Evolutionary conservation across 2,113 vertebrate species (phyloP), one percentile per base, ranked within the genome.

Genomic region (Sprattus sprattus): DNA sequence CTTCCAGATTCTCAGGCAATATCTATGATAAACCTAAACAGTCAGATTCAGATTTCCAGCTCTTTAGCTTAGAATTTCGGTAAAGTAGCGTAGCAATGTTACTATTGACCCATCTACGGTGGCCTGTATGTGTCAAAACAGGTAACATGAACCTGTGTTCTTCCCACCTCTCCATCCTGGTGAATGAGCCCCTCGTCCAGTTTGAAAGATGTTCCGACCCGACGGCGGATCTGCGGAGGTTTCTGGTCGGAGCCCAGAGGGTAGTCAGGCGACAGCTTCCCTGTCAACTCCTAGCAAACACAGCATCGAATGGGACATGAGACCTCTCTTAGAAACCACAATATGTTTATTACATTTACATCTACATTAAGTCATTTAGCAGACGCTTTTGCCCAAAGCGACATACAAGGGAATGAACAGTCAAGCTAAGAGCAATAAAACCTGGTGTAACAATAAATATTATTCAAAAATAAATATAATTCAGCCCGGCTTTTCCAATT

Each of bases 161-260:
- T 28, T 32, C 71, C 94, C 92, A 99, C 98, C 96, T 95, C 94
- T 89, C 94, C 95, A 82, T 93, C 83, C 83, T 91, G 89, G 44
- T 89, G 84, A 20, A 97, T 91, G 47, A 97, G 93, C 82, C 91
- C 93, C 91, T 97, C 96, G 7, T 98, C 96, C 89, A 99, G 91
- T 88, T 95, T 97, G 88, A 98, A 99, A 13, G 95, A 93, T 0
- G 98, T 96, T 32, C 98, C 98, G 0, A 99, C 95, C 87, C 98
- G 96, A 71, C 97, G 95, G 25, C 95, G 95, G 16, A 99, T 94
- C 0, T 91, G 95, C 1, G 98, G 98, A 4, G 90, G 94, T 81
- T 96, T 96, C 89, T 99, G 97, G 0, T 97, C 96, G 0, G 94
- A 95, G 87, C 94, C 94, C 88, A 98, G 91, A 18, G 98, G 97